A percentile compares a stretch with the other conserved stretches of the same genome.
These are phyloP conservation scores for Metopia argyrocephala DNA, from an alignment of 2,888 invertebrate genomes.

Conservation along the genomic window DNA sequence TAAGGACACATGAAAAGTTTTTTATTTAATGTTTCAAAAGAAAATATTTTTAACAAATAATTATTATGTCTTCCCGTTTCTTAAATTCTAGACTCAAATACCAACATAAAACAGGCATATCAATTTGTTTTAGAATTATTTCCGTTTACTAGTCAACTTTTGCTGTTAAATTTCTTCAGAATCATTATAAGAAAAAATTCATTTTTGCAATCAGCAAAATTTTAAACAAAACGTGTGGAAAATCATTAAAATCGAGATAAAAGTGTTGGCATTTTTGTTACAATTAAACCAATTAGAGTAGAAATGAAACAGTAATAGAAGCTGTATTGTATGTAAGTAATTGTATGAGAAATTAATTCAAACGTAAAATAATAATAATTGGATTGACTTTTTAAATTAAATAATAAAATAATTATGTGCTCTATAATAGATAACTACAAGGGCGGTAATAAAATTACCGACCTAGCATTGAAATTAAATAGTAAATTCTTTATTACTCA, in stretches of 20 bases:
- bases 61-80: neutral
- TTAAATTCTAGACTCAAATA: neutral
- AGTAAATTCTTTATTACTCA: too few species aligned
- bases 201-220: constrained; percentile 18
- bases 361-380: too few species aligned
- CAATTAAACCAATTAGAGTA: neutral
- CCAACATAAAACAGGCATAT: constrained; percentile 35
- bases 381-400: too few species aligned
- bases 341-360: too few species aligned
- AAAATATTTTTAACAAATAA: too few species aligned
- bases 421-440: too few species aligned
- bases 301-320: neutral
- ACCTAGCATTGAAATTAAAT: too few species aligned
- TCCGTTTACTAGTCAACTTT: constrained; percentile 51
- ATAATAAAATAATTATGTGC: too few species aligned
- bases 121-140: constrained; percentile 56
- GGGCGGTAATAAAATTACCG: too few species aligned
- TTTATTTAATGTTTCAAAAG: too few species aligned
- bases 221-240: constrained; percentile 43
- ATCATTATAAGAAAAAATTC: neutral
- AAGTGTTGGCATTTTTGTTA: constrained; percentile 20
- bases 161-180: neutral
- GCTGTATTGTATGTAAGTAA: too few species aligned
- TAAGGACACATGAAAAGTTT: too few species aligned
- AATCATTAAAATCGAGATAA: constrained; percentile 35